Evolutionary conservation across 92 coral and sea anemone genomes (phyloP), one percentile per base, ranked within the genome.

Genomic region (Hydrozoanthus gracilis): DNA sequence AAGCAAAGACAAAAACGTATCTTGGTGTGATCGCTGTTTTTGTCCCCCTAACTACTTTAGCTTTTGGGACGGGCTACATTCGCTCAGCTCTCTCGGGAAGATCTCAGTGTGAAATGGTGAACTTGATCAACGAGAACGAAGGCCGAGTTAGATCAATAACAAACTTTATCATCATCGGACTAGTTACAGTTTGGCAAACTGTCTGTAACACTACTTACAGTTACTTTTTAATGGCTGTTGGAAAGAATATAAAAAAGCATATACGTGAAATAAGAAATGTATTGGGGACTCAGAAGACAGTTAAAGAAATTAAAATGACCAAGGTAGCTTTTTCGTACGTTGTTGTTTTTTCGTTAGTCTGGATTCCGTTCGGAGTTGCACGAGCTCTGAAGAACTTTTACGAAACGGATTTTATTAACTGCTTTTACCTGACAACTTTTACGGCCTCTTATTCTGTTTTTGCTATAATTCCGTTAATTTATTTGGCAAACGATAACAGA

Each of bases 111-210:
- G 79, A 67, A 68, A 83, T 69, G 8, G 13, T 44, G 39, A 66
- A 74, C 54, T 15, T 73, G n/a, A 50, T 61, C 6, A 44, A 15
- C 13, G 78, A 49, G 0, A 45, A 20, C n/a, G 83, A 71, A 54
- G 64, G 60, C 12, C 10, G 14, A 5, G 54, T 78, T 3, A 62
- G 60, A 11, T 11, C 18, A 8, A 51, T 8, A 17, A 60, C 85
- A 20, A 89, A 86, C 67, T 86, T 75, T 20, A 71, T 78, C 15
- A 48, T 89, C 8, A 86, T 89, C 14, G 87, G 44, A 18, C 54
- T 89, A 10, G 83, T 87, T 1, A 39, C 83, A 17, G 79, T 86
- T 75, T 75, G 79, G 79, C 65, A 50, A 52, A 50, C 64, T 75
- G 79, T 51, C 6, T 75, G 79, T 17, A 75, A 75, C 44, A 50